Conservation (phyloP, 1,140 invertebrate species). For the Polyergus mexicanus region DNA sequence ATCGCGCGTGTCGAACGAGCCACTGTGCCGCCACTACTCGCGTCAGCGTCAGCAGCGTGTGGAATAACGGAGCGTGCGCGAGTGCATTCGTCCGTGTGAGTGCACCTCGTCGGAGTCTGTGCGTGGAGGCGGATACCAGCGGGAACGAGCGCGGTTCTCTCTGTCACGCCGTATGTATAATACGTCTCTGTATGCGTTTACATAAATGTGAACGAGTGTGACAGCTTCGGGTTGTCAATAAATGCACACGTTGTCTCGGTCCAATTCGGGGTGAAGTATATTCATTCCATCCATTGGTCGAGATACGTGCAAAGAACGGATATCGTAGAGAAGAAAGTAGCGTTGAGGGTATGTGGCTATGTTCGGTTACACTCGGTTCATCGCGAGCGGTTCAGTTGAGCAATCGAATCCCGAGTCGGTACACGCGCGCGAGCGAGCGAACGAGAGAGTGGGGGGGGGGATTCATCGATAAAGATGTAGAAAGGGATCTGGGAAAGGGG, state of each 20-base stretch:
- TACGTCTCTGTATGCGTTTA: not conserved
- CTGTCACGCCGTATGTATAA: no score
- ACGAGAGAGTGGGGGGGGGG: constrained; percentile 9
- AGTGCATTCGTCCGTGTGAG: constrained; percentile 37
- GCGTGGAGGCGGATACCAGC: constrained; percentile 15
- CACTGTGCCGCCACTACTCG: constrained; percentile 17
- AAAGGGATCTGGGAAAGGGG: not conserved
- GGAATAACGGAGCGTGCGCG: not conserved
- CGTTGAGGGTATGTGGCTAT: constrained; percentile 13
- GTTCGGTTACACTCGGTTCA: constrained; percentile 71
- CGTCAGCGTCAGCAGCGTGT: constrained; percentile 2
- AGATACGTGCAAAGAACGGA: constrained; percentile 31
- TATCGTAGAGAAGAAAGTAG: constrained; percentile 60
- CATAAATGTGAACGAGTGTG: constrained; percentile 24
- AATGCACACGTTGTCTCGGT: constrained; percentile 60
- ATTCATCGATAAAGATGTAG: constrained; percentile 20
- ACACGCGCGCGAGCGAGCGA: constrained; percentile 65
- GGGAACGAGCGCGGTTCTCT: constrained; percentile 8
- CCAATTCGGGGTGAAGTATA: constrained; percentile 56
- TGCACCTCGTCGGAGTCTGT: not conserved
- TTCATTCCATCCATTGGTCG: constrained; percentile 29
- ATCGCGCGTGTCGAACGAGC: constrained; percentile 26
- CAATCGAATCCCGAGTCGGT: constrained; percentile 70
- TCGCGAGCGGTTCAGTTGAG: constrained; percentile 75
- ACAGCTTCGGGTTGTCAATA: constrained; percentile 52